Evolutionary conservation across 2,797 vertebrate genomes (phyloP), one percentile per base, ranked within the genome.

Genomic region (Sebastes alutus): DNA sequence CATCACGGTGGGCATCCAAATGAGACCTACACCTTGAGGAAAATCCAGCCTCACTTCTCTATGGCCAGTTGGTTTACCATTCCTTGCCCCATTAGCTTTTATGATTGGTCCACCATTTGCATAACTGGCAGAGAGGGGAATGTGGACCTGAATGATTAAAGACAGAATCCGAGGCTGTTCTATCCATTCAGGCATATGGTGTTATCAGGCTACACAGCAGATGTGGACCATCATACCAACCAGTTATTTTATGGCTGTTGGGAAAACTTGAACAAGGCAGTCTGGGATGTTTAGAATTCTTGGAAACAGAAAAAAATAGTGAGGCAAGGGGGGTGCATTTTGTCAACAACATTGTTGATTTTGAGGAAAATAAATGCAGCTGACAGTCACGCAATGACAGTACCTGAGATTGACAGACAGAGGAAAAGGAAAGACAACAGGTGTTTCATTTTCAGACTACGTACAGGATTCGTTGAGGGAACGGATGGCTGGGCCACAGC

Each of bases 71-170:
- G 88, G 79, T 89, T 91, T 88, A 89, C 77, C 79, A 78, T 91
- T 83, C 88, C 71, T 56, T 72, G 86, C 79, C 65, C 90, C 88
- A 92, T 93, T 92, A 91, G 85, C 78, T 93, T 92, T 91, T 87
- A 90, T 77, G 89, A 89, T 85, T 83, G 84, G 85, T 64, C 88
- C 70, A n/a, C 38, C 84, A 92, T 92, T 94, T 93, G 88, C 92
- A 90, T 91, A 88, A 90, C 80, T 64, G 77, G 56, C 80, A 75
- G 81, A 90, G 77, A 76, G 72, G 62, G 82, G 76, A 85, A 81
- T 71, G 81, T 75, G 58, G 74, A 73, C 60, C 82, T 61, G 85
- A 80, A 86, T 88, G 88, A 92, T 93, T 87, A 87, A 89, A 85
- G 82, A 77, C 65, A 68, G 75, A 81, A 78, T 84, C 67, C 35